phyloP scores from a whole-genome alignment of 2,888 invertebrate genomes.

The Cerastis leucographa region DNA sequence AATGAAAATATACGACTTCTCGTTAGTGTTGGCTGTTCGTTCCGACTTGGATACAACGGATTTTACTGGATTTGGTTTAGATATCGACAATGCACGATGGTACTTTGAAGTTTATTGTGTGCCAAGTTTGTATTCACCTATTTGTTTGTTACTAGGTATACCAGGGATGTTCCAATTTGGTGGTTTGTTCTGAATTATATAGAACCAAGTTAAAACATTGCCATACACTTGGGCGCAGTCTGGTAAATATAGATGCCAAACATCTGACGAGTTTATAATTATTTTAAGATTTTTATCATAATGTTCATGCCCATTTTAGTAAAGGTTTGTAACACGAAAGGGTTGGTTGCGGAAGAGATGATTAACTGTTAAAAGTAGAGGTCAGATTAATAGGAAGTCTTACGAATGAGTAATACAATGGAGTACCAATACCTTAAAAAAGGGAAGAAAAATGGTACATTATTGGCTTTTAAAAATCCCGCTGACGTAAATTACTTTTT shows the following conservation, averaged over 20 bases:
- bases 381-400: background rate
- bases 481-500: slow-evolving; percentile 5
- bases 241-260: background rate
- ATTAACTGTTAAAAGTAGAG: background rate
- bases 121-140: slow-evolving; percentile 1
- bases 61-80: slow-evolving; percentile 45
- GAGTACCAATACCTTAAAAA: background rate
- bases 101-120: slow-evolving; percentile 13
- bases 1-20: slow-evolving; percentile 67
- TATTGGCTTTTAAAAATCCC: slow-evolving; percentile 2
- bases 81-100: slow-evolving; percentile 34
- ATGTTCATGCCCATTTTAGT: background rate
- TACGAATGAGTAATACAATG: background rate
- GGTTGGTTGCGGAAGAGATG: background rate
- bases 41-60: slow-evolving; percentile 46
- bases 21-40: slow-evolving; percentile 57
- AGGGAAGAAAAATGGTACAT: background rate
- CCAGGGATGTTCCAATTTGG: background rate
- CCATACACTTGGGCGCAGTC: background rate
- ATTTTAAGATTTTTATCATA: no score
- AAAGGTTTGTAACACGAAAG: no score
- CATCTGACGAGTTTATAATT: no score
- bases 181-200: background rate
- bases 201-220: background rate
- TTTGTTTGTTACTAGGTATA: background rate